Percentiles rank a stretch among this genome's conserved stretches.
Evolutionary conservation across 1,140 invertebrate species (phyloP).

Genomic region (Maconellicoccus hirsutus): DNA sequence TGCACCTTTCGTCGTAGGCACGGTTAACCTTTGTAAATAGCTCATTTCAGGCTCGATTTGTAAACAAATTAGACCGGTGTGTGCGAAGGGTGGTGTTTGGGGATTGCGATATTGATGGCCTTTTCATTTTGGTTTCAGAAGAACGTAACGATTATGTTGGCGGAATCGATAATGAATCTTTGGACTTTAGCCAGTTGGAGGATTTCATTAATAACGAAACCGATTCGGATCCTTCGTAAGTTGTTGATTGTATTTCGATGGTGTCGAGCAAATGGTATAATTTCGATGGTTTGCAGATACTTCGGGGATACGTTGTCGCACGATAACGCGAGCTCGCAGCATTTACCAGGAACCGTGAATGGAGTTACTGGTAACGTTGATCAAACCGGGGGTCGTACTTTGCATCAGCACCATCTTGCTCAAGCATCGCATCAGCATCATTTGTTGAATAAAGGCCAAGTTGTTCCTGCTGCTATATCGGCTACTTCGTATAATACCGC

Average conservation of each 20-base stretch:
- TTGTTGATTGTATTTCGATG: neutral
- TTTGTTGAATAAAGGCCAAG: constrained; percentile 14
- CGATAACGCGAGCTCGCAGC: constrained; percentile 37
- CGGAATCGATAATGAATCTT: constrained; percentile 65
- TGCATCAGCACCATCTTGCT: constrained; percentile 29
- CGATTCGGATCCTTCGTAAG: constrained; percentile 37
- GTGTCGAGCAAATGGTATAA: too few relatives aligned
- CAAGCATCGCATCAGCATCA: constrained; percentile 29
- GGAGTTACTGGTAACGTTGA: constrained; percentile 26
- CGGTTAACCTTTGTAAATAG: constrained; percentile 4
- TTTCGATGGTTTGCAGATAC: constrained; percentile 36
- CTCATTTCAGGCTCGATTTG: neutral
- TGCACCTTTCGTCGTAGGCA: neutral
- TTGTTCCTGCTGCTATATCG: constrained; percentile 16
- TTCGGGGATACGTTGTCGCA: constrained; percentile 45
- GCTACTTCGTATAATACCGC: constrained; percentile 36
- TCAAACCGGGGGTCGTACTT: neutral
- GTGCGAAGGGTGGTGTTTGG: too few relatives aligned
- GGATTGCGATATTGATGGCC: too few relatives aligned
- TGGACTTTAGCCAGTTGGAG: constrained; percentile 66
- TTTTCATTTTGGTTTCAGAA: constrained; percentile 33
- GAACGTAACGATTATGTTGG: constrained; percentile 58
- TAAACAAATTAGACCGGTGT: neutral
- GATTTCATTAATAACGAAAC: constrained; percentile 63
- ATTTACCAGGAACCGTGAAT: constrained; percentile 26